These are phyloP conservation scores for Enoplosus armatus DNA, from an alignment of 2,797 vertebrate species.

Conservation along the genomic window DNA sequence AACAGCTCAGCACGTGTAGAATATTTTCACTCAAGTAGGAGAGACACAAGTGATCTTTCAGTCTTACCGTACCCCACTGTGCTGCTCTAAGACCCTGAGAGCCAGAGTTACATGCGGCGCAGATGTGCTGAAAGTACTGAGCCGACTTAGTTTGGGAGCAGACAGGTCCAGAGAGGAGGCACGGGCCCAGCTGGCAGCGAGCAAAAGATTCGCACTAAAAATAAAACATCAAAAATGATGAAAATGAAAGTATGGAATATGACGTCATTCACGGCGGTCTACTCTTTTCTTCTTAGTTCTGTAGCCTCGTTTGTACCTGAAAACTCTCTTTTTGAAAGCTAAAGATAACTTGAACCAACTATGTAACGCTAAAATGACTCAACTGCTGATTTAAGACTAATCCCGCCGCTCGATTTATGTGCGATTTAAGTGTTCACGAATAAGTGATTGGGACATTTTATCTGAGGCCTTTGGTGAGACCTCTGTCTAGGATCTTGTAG, in stretches of 20 bases:
- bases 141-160: constrained; percentile 1
- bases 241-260: background rate
- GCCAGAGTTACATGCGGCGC: background rate
- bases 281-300: background rate
- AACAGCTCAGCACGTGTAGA: constrained; percentile 5
- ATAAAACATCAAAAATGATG: background rate
- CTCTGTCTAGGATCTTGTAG: background rate
- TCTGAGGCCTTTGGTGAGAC: background rate
- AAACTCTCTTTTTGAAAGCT: background rate
- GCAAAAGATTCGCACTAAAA: constrained; percentile 1
- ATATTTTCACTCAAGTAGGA: background rate
- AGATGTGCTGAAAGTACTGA: constrained; percentile 15
- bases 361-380: background rate
- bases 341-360: background rate
- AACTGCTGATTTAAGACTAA: background rate
- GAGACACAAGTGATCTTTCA: constrained; percentile 30
- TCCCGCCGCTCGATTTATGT: background rate
- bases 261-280: background rate
- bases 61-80: constrained; percentile 26
- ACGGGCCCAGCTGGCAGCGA: background rate
- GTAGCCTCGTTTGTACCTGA: background rate
- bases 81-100: constrained; percentile 29
- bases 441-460: background rate
- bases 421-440: background rate
- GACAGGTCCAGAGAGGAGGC: background rate